phyloP scores from a whole-genome alignment of 2,113 vertebrate genomes.

The Tychaedon coryphoeus region DNA sequence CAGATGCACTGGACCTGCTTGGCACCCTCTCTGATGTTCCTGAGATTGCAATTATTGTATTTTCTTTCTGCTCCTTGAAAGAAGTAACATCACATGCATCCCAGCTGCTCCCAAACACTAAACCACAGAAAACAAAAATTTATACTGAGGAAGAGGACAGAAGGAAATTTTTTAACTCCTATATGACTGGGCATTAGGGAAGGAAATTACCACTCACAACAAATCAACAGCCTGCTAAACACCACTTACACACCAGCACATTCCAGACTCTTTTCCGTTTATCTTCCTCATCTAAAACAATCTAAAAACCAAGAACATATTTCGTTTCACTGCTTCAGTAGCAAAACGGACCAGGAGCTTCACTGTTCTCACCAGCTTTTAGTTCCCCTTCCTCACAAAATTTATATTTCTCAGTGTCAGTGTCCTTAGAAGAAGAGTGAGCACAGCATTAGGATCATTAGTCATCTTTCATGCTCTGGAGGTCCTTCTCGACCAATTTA shows the following conservation, averaged over 20 bases:
- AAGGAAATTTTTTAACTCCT: not conserved
- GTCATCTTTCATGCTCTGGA: slow-evolving; percentile 76
- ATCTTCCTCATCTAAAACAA: not conserved
- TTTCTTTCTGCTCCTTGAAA: not conserved
- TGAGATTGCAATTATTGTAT: not conserved
- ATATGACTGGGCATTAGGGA: not conserved
- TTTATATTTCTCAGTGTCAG: slow-evolving; percentile 38
- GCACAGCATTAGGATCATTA: slow-evolving; percentile 54
- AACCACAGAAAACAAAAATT: not conserved
- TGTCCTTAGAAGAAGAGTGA: slow-evolving; percentile 62
- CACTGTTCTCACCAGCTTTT: not conserved
- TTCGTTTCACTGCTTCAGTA: not conserved
- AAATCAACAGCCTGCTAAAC: not conserved
- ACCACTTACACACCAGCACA: not conserved
- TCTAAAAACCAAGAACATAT: not conserved
- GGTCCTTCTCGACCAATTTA: slow-evolving; percentile 76
- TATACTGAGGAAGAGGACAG: not conserved
- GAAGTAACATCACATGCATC: not conserved
- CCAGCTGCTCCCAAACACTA: not conserved
- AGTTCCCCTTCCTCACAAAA: not conserved
- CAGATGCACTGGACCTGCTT: not conserved
- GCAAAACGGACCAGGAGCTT: not conserved
- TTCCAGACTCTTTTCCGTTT: not conserved
- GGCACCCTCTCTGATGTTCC: not conserved
- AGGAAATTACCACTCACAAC: not conserved